Conservation (phyloP, 2,888 invertebrate genomes). For the Pyrrhia umbra region DNA sequence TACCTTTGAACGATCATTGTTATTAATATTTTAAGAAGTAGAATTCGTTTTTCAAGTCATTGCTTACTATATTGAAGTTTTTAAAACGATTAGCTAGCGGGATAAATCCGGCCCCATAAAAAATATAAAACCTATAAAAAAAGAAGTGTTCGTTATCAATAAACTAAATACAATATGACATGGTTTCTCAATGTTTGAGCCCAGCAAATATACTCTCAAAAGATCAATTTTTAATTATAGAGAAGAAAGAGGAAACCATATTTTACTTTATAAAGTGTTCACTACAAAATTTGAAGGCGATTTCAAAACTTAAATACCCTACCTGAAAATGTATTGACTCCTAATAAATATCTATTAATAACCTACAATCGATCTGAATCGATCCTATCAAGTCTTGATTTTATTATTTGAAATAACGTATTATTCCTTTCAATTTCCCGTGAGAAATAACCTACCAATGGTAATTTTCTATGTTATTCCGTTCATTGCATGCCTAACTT, state of each 20-base stretch:
- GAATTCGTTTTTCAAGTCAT: too few species aligned
- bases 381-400: conserved; percentile 58
- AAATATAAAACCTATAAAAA: too few species aligned
- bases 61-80: too few species aligned
- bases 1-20: too few species aligned
- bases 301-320: conserved; percentile 38
- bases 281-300: conserved; percentile 33
- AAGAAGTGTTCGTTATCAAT: neutral
- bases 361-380: conserved; percentile 47
- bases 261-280: conserved; percentile 31
- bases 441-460: conserved; percentile 61
- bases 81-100: too few species aligned
- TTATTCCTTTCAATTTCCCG: conserved; percentile 61
- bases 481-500: conserved; percentile 46
- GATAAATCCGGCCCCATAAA: too few species aligned
- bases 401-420: conserved; percentile 53
- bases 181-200: neutral
- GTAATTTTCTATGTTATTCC: conserved; percentile 60
- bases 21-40: too few species aligned
- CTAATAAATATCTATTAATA: conserved; percentile 55
- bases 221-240: conserved; percentile 34
- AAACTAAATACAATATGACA: neutral
- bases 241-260: conserved; percentile 41
- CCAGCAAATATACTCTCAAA: conserved; percentile 5
- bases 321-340: conserved; percentile 41